Base-by-base conservation (phyloP, 2,113 vertebrate genomes). In the Spea bombifrons region DNA sequence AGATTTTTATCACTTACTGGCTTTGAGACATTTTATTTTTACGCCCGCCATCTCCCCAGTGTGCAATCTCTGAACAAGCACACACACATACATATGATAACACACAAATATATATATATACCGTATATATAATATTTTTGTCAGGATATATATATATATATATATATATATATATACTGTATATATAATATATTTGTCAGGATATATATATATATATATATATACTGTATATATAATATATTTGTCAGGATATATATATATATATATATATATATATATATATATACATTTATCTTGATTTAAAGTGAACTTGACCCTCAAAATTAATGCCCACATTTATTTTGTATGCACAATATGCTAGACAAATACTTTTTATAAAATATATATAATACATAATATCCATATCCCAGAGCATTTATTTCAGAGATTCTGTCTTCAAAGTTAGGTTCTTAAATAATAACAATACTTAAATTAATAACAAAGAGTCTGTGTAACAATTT, bases 201-300 rank as follows among this genome's bases (percentile, higher is more conserved):
- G 3, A 59, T 59, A 59, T 59, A 59, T 59, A 59, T 59, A 59
- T 59, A 59, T 59, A 59, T 59, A 59, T 59, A 59, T 30, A 30
- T 30, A 30, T 30, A 30, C 2, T n/a, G 59, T 4, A 61, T n/a
- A n/a, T 13, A 61, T n/a, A n/a, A n/a, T n/a, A n/a, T n/a, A n/a
- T n/a, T n/a, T n/a, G n/a, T n/a, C n/a, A n/a, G n/a, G n/a, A n/a
- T 59, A 59, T 59, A 59, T 59, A 59, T 59, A 59, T 59, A 59
- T 59, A 59, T 59, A 59, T 59, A 59, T 59, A 59, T 59, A 59
- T 59, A 59, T 59, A 59, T 59, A 59, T 59, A 59, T 59, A 59
- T 30, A 30, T 30, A 30, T 30, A 30, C 2, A 30, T 30, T 30
- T 59, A 59, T 59, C 10, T 59, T 13, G 10, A 59, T 59, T 30